Evolutionary conservation across 92 coral and sea anemone genomes (phyloP).

Genomic region (Zoanthus sociatus): DNA sequence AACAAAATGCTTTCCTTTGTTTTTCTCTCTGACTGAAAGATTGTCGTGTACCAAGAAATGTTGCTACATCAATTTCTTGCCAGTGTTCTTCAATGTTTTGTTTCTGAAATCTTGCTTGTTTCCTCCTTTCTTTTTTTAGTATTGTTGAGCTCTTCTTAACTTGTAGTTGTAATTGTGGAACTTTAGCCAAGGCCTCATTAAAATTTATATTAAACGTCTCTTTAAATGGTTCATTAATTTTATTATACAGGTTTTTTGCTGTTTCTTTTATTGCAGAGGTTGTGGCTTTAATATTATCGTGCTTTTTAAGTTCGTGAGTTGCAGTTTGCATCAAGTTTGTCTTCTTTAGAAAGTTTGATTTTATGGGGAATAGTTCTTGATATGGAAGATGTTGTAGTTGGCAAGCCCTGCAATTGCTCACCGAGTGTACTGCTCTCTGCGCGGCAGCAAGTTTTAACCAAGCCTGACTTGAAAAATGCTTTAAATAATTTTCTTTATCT

Average conservation of each 20-base stretch:
- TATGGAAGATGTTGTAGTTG: conserved; percentile 10
- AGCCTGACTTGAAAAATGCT: conserved; percentile 37
- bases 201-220: conserved; percentile 23
- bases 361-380: conserved; percentile 7
- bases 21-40: no score
- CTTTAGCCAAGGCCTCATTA: conserved; percentile 45
- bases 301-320: conserved; percentile 7
- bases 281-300: conserved; percentile 6
- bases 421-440: conserved; percentile 25
- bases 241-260: conserved; percentile 30
- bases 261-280: conserved; percentile 34
- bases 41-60: no score
- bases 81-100: no score
- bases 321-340: conserved; percentile 10
- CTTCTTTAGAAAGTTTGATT: not conserved
- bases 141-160: no score
- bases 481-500: not conserved
- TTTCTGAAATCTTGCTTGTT: no score
- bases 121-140: no score
- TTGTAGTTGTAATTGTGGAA: not conserved
- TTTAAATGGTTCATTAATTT: conserved; percentile 39
- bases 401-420: conserved; percentile 28
- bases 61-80: no score
- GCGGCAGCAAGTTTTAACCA: conserved; percentile 28
- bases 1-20: no score